phyloP scores from a whole-genome alignment of 2,888 invertebrate species.

The Aplocera efformata region DNA sequence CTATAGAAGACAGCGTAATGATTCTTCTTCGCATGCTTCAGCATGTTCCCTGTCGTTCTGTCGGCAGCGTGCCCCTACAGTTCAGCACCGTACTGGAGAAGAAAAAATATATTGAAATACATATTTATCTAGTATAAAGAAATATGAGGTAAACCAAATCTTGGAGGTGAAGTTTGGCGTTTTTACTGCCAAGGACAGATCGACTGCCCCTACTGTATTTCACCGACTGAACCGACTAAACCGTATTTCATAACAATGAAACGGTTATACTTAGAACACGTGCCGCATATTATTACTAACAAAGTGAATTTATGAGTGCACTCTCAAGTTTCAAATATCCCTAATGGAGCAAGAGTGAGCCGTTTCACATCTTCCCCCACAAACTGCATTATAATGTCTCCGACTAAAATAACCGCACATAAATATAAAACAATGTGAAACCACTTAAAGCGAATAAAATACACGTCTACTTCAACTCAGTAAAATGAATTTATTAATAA shows the following conservation, averaged over 20 bases:
- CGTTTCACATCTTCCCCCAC: constrained; percentile 78
- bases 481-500: constrained; percentile 81
- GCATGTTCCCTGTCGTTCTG: too few species aligned
- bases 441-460: constrained; percentile 81
- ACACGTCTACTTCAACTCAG: constrained; percentile 77
- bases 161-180: too few species aligned
- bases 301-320: constrained; percentile 78
- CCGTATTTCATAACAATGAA: constrained; percentile 45
- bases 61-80: too few species aligned
- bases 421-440: constrained; percentile 81
- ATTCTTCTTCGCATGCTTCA: too few species aligned
- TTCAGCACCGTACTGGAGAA: too few species aligned
- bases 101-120: too few species aligned
- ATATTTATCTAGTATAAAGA: too few species aligned
- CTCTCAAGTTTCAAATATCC: constrained; percentile 79
- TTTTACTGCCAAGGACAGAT: too few species aligned
- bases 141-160: too few species aligned
- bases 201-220: too few species aligned
- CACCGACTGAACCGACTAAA: too few species aligned
- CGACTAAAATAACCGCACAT: constrained; percentile 78
- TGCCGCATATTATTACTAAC: constrained; percentile 65
- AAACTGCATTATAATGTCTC: constrained; percentile 79
- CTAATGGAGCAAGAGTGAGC: constrained; percentile 77
- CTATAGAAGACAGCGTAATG: too few species aligned
- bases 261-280: constrained; percentile 51